Percentiles rank a stretch among this genome's conserved stretches.
phyloP scores from a whole-genome alignment of 2,888 invertebrate genomes.

The Camponotus fellah region DNA sequence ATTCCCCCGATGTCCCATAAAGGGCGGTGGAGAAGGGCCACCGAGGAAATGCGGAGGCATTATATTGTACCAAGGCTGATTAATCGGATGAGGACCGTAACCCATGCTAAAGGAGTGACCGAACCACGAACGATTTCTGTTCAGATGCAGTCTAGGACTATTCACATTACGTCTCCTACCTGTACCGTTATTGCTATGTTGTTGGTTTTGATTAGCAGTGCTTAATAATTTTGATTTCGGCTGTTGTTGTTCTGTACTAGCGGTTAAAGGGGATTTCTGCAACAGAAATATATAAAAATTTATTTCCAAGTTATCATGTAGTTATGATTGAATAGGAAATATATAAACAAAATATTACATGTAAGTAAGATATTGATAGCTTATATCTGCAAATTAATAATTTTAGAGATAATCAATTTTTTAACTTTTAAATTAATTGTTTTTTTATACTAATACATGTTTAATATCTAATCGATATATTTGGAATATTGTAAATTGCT shows the following conservation, averaged over 20 bases:
- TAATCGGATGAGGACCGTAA: slow-evolving; percentile 83
- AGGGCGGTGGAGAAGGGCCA: slow-evolving; percentile 84
- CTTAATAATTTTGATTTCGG: slow-evolving; percentile 81
- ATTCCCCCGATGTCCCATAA: slow-evolving; percentile 81
- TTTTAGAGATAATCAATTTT: neutral
- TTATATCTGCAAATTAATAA: neutral
- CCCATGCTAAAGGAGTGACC: slow-evolving; percentile 83
- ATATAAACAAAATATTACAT: neutral
- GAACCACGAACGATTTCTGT: slow-evolving; percentile 84
- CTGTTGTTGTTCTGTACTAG: slow-evolving; percentile 74
- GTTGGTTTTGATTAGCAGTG: slow-evolving; percentile 79
- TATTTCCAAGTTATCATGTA: neutral
- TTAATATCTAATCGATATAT: neutral
- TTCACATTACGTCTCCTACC: slow-evolving; percentile 83
- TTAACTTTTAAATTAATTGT: neutral
- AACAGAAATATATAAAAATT: slow-evolving; percentile 40
- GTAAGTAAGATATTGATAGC: neutral
- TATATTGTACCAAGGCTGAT: slow-evolving; percentile 82
- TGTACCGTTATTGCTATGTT: slow-evolving; percentile 78
- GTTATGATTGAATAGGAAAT: too few species aligned
- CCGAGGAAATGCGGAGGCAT: slow-evolving; percentile 83
- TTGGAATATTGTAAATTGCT: neutral
- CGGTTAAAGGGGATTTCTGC: slow-evolving; percentile 78
- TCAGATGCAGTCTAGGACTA: slow-evolving; percentile 81
- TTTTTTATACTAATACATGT: neutral